Evolutionary conservation across 2,113 vertebrate species (phyloP).

Genomic region (Balaeniceps rex): DNA sequence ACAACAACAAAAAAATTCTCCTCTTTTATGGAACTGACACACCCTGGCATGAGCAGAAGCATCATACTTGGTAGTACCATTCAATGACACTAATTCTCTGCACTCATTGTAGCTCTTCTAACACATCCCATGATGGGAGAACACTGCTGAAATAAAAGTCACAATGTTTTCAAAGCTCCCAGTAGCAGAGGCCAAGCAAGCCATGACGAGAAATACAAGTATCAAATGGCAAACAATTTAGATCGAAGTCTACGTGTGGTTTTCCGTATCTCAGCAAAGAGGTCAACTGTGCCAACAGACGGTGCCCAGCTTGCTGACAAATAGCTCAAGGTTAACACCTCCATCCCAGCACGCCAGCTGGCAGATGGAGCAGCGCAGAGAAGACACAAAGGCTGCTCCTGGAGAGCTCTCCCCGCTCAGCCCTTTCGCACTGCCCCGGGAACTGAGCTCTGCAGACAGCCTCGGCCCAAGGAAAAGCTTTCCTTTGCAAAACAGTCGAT

Average conservation of each 20-base stretch:
- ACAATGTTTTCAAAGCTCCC: not conserved
- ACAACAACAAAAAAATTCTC: not conserved
- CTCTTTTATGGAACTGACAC: not conserved
- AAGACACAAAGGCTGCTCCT: not conserved
- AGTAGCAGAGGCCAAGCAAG: not conserved
- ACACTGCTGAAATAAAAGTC: rapidly evolving
- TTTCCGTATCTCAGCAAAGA: not conserved
- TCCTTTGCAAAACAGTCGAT: not conserved
- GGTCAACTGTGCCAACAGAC: not conserved
- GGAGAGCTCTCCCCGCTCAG: not conserved
- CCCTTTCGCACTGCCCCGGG: not conserved
- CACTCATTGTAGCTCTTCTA: not conserved
- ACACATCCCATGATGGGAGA: not conserved
- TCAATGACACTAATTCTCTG: not conserved
- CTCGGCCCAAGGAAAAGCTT: not conserved
- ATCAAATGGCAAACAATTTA: not conserved
- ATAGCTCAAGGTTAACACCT: not conserved
- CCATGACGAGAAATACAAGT: not conserved
- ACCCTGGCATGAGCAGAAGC: rapidly evolving
- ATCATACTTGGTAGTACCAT: not conserved
- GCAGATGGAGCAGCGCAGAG: not conserved
- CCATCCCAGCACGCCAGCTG: not conserved
- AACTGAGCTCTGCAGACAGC: not conserved
- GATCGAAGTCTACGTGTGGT: not conserved
- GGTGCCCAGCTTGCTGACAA: not conserved